phyloP scores from a whole-genome alignment of 2,888 invertebrate genomes.

The Matsumyia berberina region DNA sequence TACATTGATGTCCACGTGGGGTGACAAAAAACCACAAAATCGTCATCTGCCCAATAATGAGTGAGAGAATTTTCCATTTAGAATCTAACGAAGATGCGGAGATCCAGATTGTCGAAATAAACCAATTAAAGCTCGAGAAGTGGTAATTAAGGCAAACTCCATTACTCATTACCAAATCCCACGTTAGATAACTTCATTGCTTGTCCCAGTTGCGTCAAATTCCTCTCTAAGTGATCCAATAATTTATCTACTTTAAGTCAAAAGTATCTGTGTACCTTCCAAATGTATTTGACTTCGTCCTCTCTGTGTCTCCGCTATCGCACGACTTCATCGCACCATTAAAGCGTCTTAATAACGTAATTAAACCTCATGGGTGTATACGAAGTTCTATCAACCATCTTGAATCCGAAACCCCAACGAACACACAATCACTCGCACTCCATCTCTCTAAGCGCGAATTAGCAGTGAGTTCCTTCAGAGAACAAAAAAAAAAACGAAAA shows the following conservation, averaged over 20 bases:
- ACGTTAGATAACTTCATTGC: constrained; percentile 26
- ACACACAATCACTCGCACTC: constrained; percentile 38
- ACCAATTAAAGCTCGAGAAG: constrained; percentile 20
- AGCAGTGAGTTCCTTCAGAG: constrained; percentile 11
- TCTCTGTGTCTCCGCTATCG: not conserved
- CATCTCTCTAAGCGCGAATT: constrained; percentile 51
- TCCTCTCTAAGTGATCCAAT: constrained; percentile 32
- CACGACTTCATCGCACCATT: constrained; percentile 38
- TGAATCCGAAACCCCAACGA: constrained; percentile 15
- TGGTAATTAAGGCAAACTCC: constrained; percentile 28
- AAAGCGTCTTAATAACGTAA: constrained; percentile 62
- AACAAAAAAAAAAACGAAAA: constrained; percentile 8
- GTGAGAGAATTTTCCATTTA: too few relatives aligned
- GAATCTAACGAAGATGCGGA: too few relatives aligned
- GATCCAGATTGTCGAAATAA: constrained; percentile 2
- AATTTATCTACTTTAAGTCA: constrained; percentile 34
- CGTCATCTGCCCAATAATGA: too few relatives aligned
- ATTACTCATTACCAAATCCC: constrained; percentile 21
- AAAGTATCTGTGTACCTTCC: not conserved
- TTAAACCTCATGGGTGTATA: constrained; percentile 44
- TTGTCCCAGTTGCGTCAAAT: constrained; percentile 34
- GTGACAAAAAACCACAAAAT: too few relatives aligned
- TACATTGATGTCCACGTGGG: too few relatives aligned
- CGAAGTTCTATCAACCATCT: constrained; percentile 14
- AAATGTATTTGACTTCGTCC: not conserved